phyloP scores from a whole-genome alignment of 2,888 invertebrate genomes.

The Lasioglossum oenotherae region DNA sequence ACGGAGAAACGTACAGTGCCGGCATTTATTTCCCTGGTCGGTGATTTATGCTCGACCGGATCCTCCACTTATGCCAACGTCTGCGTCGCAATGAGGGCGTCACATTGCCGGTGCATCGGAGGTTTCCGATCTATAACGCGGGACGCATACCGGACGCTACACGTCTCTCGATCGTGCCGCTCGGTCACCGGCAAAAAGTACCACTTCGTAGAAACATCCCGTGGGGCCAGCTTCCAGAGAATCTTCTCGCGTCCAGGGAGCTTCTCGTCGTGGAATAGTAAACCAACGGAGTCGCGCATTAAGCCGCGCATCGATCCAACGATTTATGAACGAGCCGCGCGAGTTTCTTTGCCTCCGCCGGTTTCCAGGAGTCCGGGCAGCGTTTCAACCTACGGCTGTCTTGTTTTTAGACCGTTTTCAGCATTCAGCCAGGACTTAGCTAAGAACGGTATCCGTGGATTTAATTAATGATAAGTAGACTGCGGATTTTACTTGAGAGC shows the following conservation, averaged over 20 bases:
- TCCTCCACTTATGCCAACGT: constrained; percentile 56
- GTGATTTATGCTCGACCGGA: constrained; percentile 63
- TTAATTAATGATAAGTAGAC: not conserved
- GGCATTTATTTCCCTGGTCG: constrained; percentile 53
- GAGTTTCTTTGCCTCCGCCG: not conserved
- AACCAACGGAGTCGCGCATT: constrained; percentile 23
- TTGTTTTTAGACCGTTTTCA: not conserved
- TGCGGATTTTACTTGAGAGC: not conserved
- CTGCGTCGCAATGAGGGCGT: constrained; percentile 56
- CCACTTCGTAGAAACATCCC: constrained; percentile 39
- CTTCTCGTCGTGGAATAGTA: constrained; percentile 1
- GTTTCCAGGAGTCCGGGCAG: constrained; percentile 12
- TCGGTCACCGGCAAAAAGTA: constrained; percentile 32
- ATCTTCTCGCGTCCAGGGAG: constrained; percentile 34
- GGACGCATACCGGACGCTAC: constrained; percentile 56
- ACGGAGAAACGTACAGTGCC: constrained; percentile 43
- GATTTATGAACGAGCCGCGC: constrained; percentile 29
- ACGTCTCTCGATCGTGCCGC: constrained; percentile 51
- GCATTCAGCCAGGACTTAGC: not conserved
- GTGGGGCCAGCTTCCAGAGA: constrained; percentile 47
- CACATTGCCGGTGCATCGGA: constrained; percentile 60
- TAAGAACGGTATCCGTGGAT: not conserved
- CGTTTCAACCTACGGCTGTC: not conserved
- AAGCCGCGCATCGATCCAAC: constrained; percentile 44
- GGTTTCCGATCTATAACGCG: constrained; percentile 63